These are phyloP conservation scores for Lates calcarifer DNA, from an alignment of 2,113 vertebrate genomes.

Conservation along the genomic window DNA sequence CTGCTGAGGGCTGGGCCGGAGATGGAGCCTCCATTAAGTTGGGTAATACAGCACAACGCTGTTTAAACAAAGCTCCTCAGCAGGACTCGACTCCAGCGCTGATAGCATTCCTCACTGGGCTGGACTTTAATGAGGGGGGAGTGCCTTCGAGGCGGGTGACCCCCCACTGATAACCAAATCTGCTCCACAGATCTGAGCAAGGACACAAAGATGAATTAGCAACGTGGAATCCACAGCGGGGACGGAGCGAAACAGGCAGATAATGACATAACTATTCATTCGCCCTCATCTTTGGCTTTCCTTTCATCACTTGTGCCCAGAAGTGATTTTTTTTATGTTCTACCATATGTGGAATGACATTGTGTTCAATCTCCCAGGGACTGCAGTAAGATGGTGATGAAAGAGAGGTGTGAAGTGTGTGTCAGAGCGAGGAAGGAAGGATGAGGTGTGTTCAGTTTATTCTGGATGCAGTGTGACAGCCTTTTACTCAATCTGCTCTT, in stretches of 20 bases:
- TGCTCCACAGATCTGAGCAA: conserved; percentile 59
- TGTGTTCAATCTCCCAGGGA: conserved; percentile 35
- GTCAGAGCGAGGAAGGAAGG: conserved; percentile 23
- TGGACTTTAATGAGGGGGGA: conserved; percentile 65
- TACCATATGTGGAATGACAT: conserved; percentile 41
- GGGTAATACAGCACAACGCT: conserved; percentile 47
- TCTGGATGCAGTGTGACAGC: conserved; percentile 28
- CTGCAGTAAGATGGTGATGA: conserved; percentile 42
- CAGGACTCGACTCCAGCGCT: conserved; percentile 32
- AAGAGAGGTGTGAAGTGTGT: conserved; percentile 46
- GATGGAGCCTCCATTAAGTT: conserved; percentile 52
- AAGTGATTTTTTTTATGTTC: conserved; percentile 41
- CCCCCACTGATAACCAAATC: conserved; percentile 66
- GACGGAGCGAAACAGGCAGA: conserved; percentile 44
- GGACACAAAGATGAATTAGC: conserved; percentile 68
- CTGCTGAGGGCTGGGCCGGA: neutral
- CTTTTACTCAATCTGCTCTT: conserved; percentile 46
- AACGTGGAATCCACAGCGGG: conserved; percentile 58
- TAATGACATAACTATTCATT: conserved; percentile 71
- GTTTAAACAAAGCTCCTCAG: conserved; percentile 66
- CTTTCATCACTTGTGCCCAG: conserved; percentile 53
- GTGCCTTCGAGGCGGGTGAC: conserved; percentile 47
- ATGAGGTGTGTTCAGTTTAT: conserved; percentile 20
- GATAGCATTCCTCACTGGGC: conserved; percentile 47
- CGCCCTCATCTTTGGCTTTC: conserved; percentile 37